A percentile compares a stretch with the other conserved stretches of the same genome.
These are phyloP conservation scores for Drosophila chauvacae DNA, from an alignment of 1,140 invertebrate genomes.

Conservation along the genomic window DNA sequence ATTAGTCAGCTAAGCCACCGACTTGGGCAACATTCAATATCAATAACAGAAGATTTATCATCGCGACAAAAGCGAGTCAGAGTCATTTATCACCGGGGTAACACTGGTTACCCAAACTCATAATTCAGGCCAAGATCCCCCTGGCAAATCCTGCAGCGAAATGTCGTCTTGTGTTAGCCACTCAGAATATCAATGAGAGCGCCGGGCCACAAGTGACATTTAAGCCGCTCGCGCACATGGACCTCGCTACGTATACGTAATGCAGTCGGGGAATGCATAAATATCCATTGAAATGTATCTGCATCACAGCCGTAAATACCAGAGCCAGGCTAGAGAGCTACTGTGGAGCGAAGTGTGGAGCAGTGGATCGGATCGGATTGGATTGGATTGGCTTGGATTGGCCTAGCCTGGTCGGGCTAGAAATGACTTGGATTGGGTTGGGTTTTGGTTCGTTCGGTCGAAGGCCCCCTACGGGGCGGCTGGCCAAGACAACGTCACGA, in stretches of 20 bases:
- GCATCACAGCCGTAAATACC: constrained; percentile 63
- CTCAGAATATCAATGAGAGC: constrained; percentile 75
- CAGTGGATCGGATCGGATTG: constrained; percentile 29
- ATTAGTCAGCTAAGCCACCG: constrained; percentile 22
- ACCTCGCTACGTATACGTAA: constrained; percentile 47
- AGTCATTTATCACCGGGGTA: constrained; percentile 47
- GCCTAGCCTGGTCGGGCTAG: constrained; percentile 1
- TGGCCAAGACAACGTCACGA: constrained; percentile 70
- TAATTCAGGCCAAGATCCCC: constrained; percentile 18
- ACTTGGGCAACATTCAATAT: constrained; percentile 29
- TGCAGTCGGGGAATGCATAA: constrained; percentile 37
- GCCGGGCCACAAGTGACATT: constrained; percentile 57
- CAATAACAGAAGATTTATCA: constrained; percentile 44
- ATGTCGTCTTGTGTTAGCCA: constrained; percentile 32
- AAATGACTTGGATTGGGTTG: constrained; percentile 1
- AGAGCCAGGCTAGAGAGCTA: constrained; percentile 14
- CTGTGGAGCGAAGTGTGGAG: constrained; percentile 21
- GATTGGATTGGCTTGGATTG: constrained; percentile 5
- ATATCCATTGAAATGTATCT: constrained; percentile 40
- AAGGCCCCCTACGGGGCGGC: constrained; percentile 15
- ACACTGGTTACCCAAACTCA: constrained; percentile 16
- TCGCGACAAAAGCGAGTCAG: constrained; percentile 38
- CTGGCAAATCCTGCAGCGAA: constrained; percentile 39
- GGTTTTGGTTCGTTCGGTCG: constrained; percentile 4
- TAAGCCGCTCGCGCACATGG: constrained; percentile 46